phyloP scores from a whole-genome alignment of 2,113 vertebrate species.

The Cyprinodon tularosa region DNA sequence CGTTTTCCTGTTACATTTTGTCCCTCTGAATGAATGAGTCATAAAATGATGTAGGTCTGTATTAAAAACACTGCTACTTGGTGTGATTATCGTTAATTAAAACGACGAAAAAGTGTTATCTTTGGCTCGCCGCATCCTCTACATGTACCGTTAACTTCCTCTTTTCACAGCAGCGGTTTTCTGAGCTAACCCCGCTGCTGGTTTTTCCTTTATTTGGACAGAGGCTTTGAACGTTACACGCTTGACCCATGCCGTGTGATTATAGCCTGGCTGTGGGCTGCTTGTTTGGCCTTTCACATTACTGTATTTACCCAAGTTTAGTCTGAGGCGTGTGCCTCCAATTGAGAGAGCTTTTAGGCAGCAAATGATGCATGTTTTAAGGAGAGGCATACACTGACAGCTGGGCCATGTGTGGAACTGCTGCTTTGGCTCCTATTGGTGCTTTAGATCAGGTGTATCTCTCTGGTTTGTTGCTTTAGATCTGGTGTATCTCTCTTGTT shows the following conservation, averaged over 20 bases:
- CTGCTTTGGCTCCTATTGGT: conserved; percentile 14
- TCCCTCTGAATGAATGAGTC: conserved; percentile 36
- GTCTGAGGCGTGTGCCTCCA: not conserved
- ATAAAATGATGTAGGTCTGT: conserved; percentile 6
- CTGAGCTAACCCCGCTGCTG: not conserved
- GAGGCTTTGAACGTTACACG: conserved; percentile 25
- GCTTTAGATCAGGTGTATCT: not conserved
- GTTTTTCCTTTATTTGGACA: conserved; percentile 23
- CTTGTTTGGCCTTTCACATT: conserved; percentile 1
- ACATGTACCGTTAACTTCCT: conserved; percentile 57
- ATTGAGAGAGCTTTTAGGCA: conserved; percentile 29
- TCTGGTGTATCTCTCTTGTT: too few species aligned
- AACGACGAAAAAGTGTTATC: not conserved
- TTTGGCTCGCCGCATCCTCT: not conserved
- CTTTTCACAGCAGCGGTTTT: conserved; percentile 17
- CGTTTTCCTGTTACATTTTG: conserved; percentile 19
- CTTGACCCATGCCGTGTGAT: conserved; percentile 18
- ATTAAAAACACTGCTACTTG: not conserved
- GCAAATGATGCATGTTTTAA: conserved; percentile 40
- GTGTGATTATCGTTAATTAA: conserved; percentile 17
- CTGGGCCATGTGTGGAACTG: conserved; percentile 19
- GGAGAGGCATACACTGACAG: conserved; percentile 60
- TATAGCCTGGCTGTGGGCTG: conserved; percentile 29
- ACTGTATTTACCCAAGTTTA: conserved; percentile 1
- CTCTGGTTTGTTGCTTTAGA: too few species aligned